These are phyloP conservation scores for Andricus curvator DNA, from an alignment of 2,888 invertebrate genomes.

Conservation along the genomic window DNA sequence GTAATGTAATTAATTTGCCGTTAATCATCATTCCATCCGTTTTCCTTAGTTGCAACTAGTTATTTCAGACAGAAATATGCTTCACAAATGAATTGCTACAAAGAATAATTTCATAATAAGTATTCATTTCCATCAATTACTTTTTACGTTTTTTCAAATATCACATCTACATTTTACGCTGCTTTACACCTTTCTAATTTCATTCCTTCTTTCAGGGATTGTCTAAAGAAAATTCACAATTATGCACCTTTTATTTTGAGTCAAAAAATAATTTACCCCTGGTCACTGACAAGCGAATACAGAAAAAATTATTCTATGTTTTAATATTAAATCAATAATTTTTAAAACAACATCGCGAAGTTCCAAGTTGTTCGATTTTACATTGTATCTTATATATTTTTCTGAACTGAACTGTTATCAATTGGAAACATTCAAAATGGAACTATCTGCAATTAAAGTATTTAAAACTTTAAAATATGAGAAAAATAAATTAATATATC, in stretches of 20 bases:
- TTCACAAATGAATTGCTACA: constrained; percentile 15
- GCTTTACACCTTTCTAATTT: background rate
- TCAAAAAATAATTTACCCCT: no score
- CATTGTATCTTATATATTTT: no score
- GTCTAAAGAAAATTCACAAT: background rate
- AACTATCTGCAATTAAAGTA: no score
- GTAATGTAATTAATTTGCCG: constrained; percentile 27
- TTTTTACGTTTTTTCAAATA: constrained; percentile 1
- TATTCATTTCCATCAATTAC: constrained; percentile 7
- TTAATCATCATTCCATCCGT: constrained; percentile 25
- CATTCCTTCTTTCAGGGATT: background rate
- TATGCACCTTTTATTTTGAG: background rate
- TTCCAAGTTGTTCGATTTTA: no score
- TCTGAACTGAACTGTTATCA: no score
- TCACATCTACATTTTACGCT: background rate
- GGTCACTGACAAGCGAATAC: no score
- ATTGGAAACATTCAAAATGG: no score
- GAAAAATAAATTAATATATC: no score
- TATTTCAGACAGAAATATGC: background rate
- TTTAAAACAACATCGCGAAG: no score
- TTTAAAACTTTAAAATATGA: no score
- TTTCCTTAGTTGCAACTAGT: constrained; percentile 30
- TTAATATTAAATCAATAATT: no score
- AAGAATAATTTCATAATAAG: constrained; percentile 14
- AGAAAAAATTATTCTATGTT: no score